Conservation (phyloP, 2,888 invertebrate species). For the Calameuta filiformis region DNA sequence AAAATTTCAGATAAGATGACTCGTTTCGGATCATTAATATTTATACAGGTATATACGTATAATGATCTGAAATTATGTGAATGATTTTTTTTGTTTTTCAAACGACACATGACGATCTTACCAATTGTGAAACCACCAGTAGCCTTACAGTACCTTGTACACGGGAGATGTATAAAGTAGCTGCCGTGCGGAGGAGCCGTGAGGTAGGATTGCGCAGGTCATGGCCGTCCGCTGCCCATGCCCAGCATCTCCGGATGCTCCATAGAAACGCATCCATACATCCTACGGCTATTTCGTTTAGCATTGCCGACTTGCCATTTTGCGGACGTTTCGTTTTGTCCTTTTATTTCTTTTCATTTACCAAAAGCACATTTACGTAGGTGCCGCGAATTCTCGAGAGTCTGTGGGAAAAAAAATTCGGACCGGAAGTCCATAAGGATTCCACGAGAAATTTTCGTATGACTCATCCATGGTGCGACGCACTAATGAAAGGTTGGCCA, state of each 20-base stretch:
- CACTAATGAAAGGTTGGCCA: not conserved
- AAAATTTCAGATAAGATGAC: not conserved
- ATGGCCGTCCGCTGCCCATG: constrained; percentile 39
- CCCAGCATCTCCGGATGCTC: not conserved
- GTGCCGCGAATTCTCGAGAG: no score
- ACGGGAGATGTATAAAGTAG: constrained; percentile 8
- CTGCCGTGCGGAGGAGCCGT: constrained; percentile 10
- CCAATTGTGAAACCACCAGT: not conserved
- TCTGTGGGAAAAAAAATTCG: no score
- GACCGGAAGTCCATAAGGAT: not conserved
- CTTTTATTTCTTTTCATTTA: not conserved
- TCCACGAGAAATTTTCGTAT: not conserved
- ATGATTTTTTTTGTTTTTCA: not conserved
- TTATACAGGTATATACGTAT: not conserved
- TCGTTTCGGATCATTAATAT: not conserved
- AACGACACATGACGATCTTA: not conserved
- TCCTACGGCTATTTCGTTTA: not conserved
- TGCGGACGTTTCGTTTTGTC: not conserved
- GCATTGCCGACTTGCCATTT: not conserved
- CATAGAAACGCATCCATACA: not conserved
- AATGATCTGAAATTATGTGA: not conserved
- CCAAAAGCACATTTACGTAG: not conserved
- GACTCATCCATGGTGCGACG: not conserved
- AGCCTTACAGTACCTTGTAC: not conserved
- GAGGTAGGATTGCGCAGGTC: constrained; percentile 32